Percentiles rank a stretch among this genome's conserved stretches.
Evolutionary conservation across 2,113 vertebrate genomes (phyloP).

Genomic region (Platichthys stellatus): DNA sequence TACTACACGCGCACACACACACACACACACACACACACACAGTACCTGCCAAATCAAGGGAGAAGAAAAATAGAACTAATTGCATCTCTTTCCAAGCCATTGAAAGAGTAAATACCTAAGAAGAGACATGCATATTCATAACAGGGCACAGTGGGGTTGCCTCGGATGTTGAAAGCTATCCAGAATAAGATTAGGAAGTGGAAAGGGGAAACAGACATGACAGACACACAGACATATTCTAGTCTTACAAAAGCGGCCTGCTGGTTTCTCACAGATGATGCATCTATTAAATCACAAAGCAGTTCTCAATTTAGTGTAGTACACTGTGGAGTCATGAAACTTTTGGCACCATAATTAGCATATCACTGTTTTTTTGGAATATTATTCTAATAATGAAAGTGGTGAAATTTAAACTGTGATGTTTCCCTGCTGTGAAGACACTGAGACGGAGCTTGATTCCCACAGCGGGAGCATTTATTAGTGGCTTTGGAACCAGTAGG

Average conservation of each 20-base stretch:
- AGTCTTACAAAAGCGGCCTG: conserved; percentile 12
- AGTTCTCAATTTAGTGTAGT: conserved; percentile 11
- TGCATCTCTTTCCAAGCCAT: conserved; percentile 69
- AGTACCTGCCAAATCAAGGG: conserved; percentile 69
- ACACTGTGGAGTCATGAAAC: conserved; percentile 6
- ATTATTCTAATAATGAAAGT: conserved; percentile 20
- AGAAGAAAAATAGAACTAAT: conserved; percentile 77
- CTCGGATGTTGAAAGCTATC: conserved; percentile 69
- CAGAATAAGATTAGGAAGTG: conserved; percentile 52
- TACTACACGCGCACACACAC: no score
- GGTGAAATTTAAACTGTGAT: conserved; percentile 2
- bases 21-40: no score
- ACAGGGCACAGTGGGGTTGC: conserved; percentile 60
- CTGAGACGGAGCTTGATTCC: neutral
- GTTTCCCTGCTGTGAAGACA: conserved; percentile 9
- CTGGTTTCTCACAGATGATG: conserved; percentile 23
- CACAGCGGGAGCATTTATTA: neutral
- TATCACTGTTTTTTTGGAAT: neutral
- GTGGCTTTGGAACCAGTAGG: neutral
- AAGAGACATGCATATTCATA: conserved; percentile 79
- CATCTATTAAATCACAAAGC: conserved; percentile 19
- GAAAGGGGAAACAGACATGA: conserved; percentile 53
- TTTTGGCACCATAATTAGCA: conserved; percentile 18
- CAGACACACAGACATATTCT: conserved; percentile 35
- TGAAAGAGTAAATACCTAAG: conserved; percentile 44